Conservation (phyloP, 2,113 vertebrate species). For the Zingel zingel region DNA sequence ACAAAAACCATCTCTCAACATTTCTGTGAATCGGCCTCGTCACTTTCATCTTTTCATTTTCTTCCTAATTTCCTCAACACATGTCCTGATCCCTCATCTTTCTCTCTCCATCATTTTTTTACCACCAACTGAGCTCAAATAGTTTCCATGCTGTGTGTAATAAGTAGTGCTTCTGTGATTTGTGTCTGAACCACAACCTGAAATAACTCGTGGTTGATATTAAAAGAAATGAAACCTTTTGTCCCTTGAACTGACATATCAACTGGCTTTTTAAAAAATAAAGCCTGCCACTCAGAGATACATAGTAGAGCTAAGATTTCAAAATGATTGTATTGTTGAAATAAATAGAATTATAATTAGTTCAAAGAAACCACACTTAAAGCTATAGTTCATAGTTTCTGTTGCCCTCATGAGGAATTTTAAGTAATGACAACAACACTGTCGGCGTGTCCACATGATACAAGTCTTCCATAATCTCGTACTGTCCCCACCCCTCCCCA, state of each 20-base stretch:
- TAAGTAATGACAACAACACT: too few relatives aligned
- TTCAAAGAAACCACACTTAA: constrained; percentile 19
- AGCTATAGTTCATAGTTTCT: too few relatives aligned
- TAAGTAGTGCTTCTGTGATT: constrained; percentile 73
- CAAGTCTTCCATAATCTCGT: too few relatives aligned
- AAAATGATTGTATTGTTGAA: constrained; percentile 29
- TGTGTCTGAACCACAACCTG: constrained; percentile 65
- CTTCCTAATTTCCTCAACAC: constrained; percentile 42
- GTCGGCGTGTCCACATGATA: too few relatives aligned
- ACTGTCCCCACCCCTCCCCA: too few relatives aligned
- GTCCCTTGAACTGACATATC: constrained; percentile 30
- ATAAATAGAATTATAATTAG: constrained; percentile 26
- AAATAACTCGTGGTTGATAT: constrained; percentile 68
- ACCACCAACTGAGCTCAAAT: constrained; percentile 43
- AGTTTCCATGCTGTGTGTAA: constrained; percentile 56
- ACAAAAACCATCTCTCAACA: constrained; percentile 46
- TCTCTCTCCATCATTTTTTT: constrained; percentile 38
- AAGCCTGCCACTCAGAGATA: neutral
- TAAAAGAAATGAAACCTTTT: constrained; percentile 66
- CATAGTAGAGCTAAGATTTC: constrained; percentile 32
- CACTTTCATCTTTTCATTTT: constrained; percentile 30
- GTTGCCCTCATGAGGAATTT: too few relatives aligned
- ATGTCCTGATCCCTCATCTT: constrained; percentile 31
- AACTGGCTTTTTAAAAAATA: constrained; percentile 19
- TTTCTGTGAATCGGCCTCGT: constrained; percentile 28